Evolutionary conservation across 2,888 invertebrate genomes (phyloP).

Genomic region (Polyommatus iphigenia): DNA sequence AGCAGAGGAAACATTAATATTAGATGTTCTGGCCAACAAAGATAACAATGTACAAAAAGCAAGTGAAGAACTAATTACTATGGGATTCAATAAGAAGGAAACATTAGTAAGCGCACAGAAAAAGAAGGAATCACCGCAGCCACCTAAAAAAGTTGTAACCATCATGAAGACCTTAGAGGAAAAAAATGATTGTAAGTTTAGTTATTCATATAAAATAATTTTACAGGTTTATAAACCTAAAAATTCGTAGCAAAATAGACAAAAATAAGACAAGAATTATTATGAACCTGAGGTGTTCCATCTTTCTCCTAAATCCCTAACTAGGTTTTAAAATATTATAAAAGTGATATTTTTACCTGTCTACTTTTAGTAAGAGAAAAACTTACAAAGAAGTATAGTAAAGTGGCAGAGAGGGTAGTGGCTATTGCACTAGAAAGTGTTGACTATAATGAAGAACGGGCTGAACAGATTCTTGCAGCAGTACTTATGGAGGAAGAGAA

Average conservation of each 20-base stretch:
- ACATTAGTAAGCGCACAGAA: conserved; percentile 61
- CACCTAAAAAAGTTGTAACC: conserved; percentile 77
- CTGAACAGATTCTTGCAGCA: conserved; percentile 88
- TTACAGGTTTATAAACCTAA: neutral
- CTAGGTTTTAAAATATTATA: too few relatives aligned
- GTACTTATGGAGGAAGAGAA: conserved; percentile 83
- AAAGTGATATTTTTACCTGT: neutral
- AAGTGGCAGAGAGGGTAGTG: conserved; percentile 89
- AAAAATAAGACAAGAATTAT: too few relatives aligned
- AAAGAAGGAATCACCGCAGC: conserved; percentile 54
- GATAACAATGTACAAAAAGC: conserved; percentile 95
- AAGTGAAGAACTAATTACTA: conserved; percentile 87
- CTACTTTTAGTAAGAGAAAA: conserved; percentile 82
- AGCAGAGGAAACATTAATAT: conserved; percentile 92
- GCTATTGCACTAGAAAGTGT: conserved; percentile 93
- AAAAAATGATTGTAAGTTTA: conserved; percentile 83
- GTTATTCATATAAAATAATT: neutral
- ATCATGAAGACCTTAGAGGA: conserved; percentile 85
- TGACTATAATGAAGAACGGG: conserved; percentile 90
- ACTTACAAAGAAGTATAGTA: conserved; percentile 86
- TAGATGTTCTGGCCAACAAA: conserved; percentile 90
- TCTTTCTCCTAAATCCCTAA: neutral
- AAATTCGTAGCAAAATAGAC: neutral
- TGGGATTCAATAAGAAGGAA: conserved; percentile 92
- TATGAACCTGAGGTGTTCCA: neutral